These are phyloP conservation scores for Drosophila ezoana DNA, from an alignment of 2,888 invertebrate species.

Conservation along the genomic window DNA sequence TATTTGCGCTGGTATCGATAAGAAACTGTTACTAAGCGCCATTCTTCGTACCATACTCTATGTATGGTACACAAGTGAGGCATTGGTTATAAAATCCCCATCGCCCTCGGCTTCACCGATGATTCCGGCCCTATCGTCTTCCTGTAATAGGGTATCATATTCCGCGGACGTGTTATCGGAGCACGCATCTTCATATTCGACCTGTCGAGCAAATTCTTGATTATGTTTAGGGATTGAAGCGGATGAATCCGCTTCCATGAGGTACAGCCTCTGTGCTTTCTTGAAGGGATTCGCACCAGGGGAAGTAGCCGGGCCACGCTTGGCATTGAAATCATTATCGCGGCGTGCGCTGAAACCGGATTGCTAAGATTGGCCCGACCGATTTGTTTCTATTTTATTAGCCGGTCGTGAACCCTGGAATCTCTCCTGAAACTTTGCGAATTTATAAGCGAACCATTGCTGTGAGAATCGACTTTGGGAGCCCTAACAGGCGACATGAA, in stretches of 20 bases:
- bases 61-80: conserved; percentile 1
- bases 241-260: neutral
- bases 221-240: neutral
- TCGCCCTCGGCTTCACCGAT: neutral
- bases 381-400: neutral
- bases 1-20: neutral
- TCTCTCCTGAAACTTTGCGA: neutral
- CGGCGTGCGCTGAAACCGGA: neutral
- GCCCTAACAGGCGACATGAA: too few relatives aligned
- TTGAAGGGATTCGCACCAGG: too few relatives aligned
- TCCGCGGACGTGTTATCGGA: too few relatives aligned
- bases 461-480: too few relatives aligned
- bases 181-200: too few relatives aligned
- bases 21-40: neutral
- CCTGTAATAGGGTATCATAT: too few relatives aligned
- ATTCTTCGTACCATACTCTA: neutral
- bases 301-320: too few relatives aligned
- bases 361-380: neutral
- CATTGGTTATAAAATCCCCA: neutral
- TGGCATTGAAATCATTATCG: too few relatives aligned
- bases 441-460: too few relatives aligned
- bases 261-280: neutral
- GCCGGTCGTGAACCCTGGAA: neutral
- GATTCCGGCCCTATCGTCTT: too few relatives aligned
- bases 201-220: neutral